phyloP scores from a whole-genome alignment of 2,113 vertebrate genomes.

The Ageneiosus marmoratus region DNA sequence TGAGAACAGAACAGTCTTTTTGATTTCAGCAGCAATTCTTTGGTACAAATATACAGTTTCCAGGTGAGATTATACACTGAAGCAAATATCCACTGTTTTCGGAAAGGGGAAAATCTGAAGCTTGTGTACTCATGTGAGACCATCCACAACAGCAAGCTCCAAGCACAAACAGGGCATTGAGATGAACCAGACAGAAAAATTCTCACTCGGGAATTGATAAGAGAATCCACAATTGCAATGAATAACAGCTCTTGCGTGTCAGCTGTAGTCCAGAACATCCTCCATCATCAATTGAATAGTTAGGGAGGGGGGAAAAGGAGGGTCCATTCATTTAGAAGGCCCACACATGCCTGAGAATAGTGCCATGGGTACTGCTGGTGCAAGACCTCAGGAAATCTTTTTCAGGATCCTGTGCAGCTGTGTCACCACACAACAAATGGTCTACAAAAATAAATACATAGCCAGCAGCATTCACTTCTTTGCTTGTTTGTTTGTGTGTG shows the following conservation, averaged over 20 bases:
- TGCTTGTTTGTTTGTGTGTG: neutral
- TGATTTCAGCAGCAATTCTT: neutral
- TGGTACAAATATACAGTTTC: neutral
- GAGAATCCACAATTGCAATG: neutral
- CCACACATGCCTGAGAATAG: conserved; percentile 1
- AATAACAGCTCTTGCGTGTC: conserved; percentile 6
- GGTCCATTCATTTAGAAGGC: conserved; percentile 12
- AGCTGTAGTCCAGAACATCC: conserved; percentile 36
- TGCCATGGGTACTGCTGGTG: conserved; percentile 21
- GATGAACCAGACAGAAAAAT: neutral
- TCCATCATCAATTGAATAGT: conserved; percentile 39
- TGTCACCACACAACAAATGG: neutral
- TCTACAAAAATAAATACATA: neutral
- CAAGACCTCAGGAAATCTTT: conserved; percentile 5
- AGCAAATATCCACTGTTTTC: neutral
- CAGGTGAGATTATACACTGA: neutral
- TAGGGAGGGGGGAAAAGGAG: conserved; percentile 34
- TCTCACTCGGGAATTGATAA: neutral
- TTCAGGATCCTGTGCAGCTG: conserved; percentile 29
- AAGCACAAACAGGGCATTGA: neutral
- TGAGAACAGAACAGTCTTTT: neutral
- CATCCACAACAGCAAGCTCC: neutral
- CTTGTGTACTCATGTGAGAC: neutral
- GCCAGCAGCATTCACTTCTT: neutral
- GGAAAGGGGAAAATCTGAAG: neutral